Conservation (phyloP, 2,797 vertebrate species). For the Chromis chromis region DNA sequence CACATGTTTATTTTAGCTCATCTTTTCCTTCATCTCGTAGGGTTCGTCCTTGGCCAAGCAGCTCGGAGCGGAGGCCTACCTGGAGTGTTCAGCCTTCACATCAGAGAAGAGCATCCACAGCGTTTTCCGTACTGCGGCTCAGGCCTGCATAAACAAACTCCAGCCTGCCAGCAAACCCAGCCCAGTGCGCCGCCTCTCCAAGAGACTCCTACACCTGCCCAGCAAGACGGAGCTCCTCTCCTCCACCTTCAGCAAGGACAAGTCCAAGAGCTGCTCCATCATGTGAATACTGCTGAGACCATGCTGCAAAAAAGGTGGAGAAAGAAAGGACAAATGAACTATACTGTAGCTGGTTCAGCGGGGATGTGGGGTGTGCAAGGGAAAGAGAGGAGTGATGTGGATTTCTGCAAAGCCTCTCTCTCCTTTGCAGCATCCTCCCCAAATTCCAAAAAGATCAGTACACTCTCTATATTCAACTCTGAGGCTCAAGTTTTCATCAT, state of each 20-base stretch:
- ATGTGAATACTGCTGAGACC: conserved; percentile 84
- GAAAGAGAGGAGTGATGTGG: conserved; percentile 45
- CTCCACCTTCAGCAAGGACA: conserved; percentile 93
- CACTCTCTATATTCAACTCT: conserved; percentile 35
- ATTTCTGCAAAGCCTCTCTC: conserved; percentile 50
- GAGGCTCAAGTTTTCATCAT: conserved; percentile 41
- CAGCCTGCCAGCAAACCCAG: conserved; percentile 83
- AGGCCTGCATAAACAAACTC: conserved; percentile 89
- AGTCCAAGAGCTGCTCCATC: conserved; percentile 93
- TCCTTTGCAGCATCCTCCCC: conserved; percentile 50
- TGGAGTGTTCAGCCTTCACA: conserved; percentile 96
- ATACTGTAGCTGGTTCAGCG: conserved; percentile 27
- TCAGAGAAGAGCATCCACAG: conserved; percentile 96
- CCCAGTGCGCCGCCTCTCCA: conserved; percentile 90
- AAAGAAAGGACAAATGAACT: conserved; percentile 30
- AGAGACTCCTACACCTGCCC: conserved; percentile 92
- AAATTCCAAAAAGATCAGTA: conserved; percentile 18
- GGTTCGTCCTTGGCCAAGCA: conserved; percentile 91
- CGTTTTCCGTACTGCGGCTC: conserved; percentile 90
- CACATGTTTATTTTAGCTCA: neutral
- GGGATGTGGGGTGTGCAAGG: conserved; percentile 41
- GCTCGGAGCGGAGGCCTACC: conserved; percentile 91
- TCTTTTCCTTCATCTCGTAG: conserved; percentile 64
- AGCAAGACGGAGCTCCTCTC: conserved; percentile 92
- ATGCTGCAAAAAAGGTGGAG: neutral